These are phyloP conservation scores for Microctenopoma lineatum DNA, from an alignment of 2,797 vertebrate genomes.

Conservation along the genomic window DNA sequence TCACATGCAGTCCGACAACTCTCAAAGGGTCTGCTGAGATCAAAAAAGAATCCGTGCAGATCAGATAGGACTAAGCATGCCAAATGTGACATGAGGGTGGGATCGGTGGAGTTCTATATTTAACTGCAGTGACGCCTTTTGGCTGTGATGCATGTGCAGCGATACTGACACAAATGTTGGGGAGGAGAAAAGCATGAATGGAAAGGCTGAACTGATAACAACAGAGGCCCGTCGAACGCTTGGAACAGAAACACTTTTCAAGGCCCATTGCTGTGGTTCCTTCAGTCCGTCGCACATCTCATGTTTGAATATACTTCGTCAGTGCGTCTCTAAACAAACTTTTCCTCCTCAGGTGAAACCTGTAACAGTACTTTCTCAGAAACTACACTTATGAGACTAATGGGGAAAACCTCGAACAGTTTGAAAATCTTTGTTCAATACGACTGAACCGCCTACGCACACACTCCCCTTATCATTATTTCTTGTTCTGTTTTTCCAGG, in stretches of 20 bases:
- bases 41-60: slow-evolving; percentile 55
- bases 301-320: not conserved
- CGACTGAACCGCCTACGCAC: slow-evolving; percentile 2
- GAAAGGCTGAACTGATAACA: not conserved
- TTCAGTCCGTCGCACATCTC: not conserved
- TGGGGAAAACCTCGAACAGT: not conserved
- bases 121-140: slow-evolving; percentile 61
- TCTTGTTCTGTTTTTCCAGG: slow-evolving; percentile 1
- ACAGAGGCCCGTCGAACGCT: not conserved
- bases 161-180: slow-evolving; percentile 39
- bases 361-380: not conserved
- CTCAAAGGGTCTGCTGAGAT: slow-evolving; percentile 65
- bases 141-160: slow-evolving; percentile 51
- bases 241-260: not conserved
- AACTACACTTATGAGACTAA: slow-evolving; percentile 11
- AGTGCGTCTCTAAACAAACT: not conserved
- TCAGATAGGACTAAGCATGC: slow-evolving; percentile 48
- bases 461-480: slow-evolving; percentile 3
- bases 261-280: not conserved
- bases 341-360: not conserved
- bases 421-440: not conserved
- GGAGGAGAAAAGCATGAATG: slow-evolving; percentile 11
- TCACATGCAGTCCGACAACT: slow-evolving; percentile 68
- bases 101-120: slow-evolving; percentile 62
- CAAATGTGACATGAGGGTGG: slow-evolving; percentile 68